Evolutionary conservation across 1,140 invertebrate species (phyloP).

Genomic region (Drosophila pallidifrons): DNA sequence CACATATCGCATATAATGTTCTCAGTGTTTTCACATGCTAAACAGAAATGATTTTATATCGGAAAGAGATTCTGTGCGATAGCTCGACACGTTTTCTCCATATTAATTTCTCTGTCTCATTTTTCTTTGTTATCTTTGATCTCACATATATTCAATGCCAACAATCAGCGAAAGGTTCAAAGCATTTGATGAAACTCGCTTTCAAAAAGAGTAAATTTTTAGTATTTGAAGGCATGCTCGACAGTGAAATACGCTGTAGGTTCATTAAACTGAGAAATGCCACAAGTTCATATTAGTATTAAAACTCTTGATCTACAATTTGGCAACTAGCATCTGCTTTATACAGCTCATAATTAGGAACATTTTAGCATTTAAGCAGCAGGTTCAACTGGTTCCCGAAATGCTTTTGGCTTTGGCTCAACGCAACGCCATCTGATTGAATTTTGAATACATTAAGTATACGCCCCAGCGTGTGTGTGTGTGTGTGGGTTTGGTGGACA

Average conservation of each 20-base stretch:
- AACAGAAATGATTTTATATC: background rate
- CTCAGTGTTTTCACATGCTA: background rate
- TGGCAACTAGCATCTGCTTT: conserved; percentile 1
- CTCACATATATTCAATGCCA: background rate
- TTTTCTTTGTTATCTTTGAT: conserved; percentile 35
- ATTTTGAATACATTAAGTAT: conserved; percentile 31
- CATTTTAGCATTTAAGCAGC: conserved; percentile 13
- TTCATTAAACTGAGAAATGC: background rate
- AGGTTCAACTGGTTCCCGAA: conserved; percentile 32
- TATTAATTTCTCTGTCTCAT: conserved; percentile 13
- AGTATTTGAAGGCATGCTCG: background rate
- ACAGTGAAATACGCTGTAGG: background rate
- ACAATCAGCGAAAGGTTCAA: conserved; percentile 7
- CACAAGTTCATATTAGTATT: background rate
- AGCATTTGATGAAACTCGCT: conserved; percentile 27
- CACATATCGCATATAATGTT: background rate
- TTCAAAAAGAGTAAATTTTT: background rate
- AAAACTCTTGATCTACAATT: conserved; percentile 1
- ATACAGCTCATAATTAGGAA: conserved; percentile 19
- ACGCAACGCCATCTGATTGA: background rate
- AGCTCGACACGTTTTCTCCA: conserved; percentile 10
- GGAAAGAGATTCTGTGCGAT: background rate
- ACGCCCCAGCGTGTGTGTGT: background rate
- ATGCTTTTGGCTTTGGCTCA: conserved; percentile 11
- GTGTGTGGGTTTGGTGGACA: background rate